Base-by-base conservation (phyloP, 2,888 invertebrate genomes). In the Atherix ibis region DNA sequence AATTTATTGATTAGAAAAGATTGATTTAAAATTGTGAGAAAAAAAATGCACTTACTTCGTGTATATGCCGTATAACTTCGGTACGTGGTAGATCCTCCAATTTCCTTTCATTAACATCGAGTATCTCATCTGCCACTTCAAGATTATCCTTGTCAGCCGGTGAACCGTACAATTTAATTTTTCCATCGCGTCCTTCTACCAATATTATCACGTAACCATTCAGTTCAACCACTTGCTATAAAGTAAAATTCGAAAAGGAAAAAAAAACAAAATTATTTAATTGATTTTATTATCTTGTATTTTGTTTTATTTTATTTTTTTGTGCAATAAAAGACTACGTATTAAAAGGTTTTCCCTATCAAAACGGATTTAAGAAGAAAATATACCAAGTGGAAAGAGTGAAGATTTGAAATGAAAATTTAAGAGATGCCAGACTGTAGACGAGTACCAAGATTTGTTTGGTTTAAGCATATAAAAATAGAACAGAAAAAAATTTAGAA, bases 121-220 rank as follows among this genome's bases (percentile, higher is more conserved):
- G 71, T 58, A 97, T 94, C 67, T 95, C 95, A 66, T 97, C 94
- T 40, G 89, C 92, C 52, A 94, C 79, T 67, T 91, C 88, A 64
- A 94, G 67, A 64, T 78, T 80, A 64, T 94, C 92, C 63, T 82
- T 79, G 56, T 94, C 92, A 37, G 91, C 91, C 44, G 85, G 83
- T 43, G 85, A 87, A 48, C 88, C 91, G 58, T 89, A 91, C 45
- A 91, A 67, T 68, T 89, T 91, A 52, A 88, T 84, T 68, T 85
- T 85, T 62, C 88, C 87, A 64, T 89, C 89, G 63, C 84, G 82
- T 54, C 87, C 85, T 66, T 89, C 88, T 48, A 88, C 87, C 58
- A 91, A 71, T 57, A 91, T 88, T 59, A 91, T 89, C 57, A 91
- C 88, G 66, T 91, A 91, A 55, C 91, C 91, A 54, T 88, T 87